phyloP scores from a whole-genome alignment of 2,797 vertebrate genomes.

The Clamator glandarius region DNA sequence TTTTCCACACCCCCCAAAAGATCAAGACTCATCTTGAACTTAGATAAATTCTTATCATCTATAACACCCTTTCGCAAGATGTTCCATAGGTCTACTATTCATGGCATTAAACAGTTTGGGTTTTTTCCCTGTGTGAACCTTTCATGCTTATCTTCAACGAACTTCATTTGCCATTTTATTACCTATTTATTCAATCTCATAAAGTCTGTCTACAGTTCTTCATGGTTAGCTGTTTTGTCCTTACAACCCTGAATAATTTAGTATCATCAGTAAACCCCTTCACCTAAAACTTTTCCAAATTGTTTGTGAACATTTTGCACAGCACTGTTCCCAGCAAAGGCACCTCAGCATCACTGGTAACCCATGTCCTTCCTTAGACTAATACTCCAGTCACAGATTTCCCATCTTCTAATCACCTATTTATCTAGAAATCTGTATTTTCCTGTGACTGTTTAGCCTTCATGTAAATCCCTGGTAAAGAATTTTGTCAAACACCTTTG shows the following conservation, averaged over 20 bases:
- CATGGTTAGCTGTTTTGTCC: conserved; percentile 50
- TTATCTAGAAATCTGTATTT: neutral
- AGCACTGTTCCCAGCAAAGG: neutral
- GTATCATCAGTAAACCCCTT: neutral
- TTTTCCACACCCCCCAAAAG: neutral
- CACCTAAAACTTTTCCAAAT: conserved; percentile 6
- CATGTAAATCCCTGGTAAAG: neutral
- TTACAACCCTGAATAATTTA: conserved; percentile 9
- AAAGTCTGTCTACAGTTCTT: conserved; percentile 43
- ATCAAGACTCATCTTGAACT: neutral
- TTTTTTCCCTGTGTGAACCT: neutral
- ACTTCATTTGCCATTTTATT: conserved; percentile 60
- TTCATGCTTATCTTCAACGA: conserved; percentile 25
- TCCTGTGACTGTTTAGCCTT: neutral
- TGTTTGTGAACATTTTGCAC: neutral
- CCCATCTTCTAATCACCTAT: neutral
- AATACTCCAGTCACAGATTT: neutral
- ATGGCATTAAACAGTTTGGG: neutral
- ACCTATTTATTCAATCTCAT: conserved; percentile 45
- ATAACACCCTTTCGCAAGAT: neutral
- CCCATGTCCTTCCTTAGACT: neutral
- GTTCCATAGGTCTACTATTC: neutral
- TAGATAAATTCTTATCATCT: neutral
- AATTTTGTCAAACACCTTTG: neutral
- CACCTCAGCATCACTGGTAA: neutral